Evolutionary conservation across 2,888 invertebrate genomes (phyloP), one percentile per base, ranked within the genome.

Genomic region (Xestoiulus laeticollis): DNA sequence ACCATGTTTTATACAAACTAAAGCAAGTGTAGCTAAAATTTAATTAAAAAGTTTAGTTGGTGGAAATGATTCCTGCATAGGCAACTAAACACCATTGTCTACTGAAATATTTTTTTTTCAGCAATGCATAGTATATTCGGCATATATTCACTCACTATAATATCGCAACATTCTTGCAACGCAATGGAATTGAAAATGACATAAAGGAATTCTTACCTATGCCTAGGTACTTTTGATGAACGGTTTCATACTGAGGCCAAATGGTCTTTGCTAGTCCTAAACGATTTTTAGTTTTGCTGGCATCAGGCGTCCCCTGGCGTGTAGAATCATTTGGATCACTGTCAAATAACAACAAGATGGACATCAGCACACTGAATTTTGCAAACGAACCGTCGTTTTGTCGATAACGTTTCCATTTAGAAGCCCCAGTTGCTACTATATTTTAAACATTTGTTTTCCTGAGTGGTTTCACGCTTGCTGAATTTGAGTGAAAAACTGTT

Each of bases 171-270:
- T 59, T 59, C 59, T 59, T 59, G 59, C 59, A 83, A 14, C 16
- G 82, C 44, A 83, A 30, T 26, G 19, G 16, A 19, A 85, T n/a
- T 78, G 82, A 53, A 30, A 87, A 48, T 48, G 83, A 87, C 48
- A 44, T 43, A 82, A 83, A 38, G 32, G 14, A 8, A n/a, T 22
- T 92, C 95, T 95, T 93, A 97, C 97, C 96, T 91, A 98, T 95
- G 93, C 96, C 96, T 89, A 98, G 93, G 93, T 97, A 98, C 91
- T 97, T 97, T 92, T 98, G 98, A 91, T 97, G 97, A 43, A 96
- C 96, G 53, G 95, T 96, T 92, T 98, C 97, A 91, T 98, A 98
- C 0, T 96, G 96, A 1, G 96, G 96, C 98, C 98, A 99, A 91
- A 96, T 59, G 59, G 59, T n/a, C 59, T 59, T 59, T 59, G 59